A percentile compares a stretch with the other conserved stretches of the same genome.
phyloP scores from a whole-genome alignment of 2,797 vertebrate genomes.

The Tauraco hartlaubi region DNA sequence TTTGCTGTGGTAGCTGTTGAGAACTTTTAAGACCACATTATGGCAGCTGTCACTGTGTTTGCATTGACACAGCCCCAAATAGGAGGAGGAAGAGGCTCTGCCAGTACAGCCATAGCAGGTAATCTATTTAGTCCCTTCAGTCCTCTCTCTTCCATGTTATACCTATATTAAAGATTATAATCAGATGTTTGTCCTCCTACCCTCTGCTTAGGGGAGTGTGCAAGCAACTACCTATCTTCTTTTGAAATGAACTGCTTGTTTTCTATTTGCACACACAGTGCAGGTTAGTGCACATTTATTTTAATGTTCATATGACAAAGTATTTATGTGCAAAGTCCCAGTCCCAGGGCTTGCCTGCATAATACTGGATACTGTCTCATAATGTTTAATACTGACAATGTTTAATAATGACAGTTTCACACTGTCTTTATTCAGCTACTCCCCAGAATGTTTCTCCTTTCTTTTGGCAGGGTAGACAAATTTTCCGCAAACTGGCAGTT shows the following conservation, averaged over 20 bases:
- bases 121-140: background rate
- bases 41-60: background rate
- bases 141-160: background rate
- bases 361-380: background rate
- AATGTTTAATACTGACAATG: background rate
- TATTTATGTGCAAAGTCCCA: background rate
- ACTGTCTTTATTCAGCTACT: background rate
- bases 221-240: fast-evolving
- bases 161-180: background rate
- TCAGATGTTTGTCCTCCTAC: background rate
- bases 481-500: background rate
- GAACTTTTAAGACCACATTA: background rate
- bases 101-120: background rate
- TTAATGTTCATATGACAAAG: background rate
- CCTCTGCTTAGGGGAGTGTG: background rate
- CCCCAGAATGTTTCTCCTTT: background rate
- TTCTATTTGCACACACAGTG: background rate
- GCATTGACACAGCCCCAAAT: background rate
- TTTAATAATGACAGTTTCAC: background rate
- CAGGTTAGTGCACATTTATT: background rate
- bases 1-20: background rate
- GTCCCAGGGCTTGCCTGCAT: background rate
- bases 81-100: background rate
- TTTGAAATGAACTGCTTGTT: background rate
- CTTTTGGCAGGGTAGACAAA: background rate